A percentile compares a stretch with the other conserved stretches of the same genome.
Evolutionary conservation across 2,113 vertebrate species (phyloP).

Genomic region (Nestor notabilis): DNA sequence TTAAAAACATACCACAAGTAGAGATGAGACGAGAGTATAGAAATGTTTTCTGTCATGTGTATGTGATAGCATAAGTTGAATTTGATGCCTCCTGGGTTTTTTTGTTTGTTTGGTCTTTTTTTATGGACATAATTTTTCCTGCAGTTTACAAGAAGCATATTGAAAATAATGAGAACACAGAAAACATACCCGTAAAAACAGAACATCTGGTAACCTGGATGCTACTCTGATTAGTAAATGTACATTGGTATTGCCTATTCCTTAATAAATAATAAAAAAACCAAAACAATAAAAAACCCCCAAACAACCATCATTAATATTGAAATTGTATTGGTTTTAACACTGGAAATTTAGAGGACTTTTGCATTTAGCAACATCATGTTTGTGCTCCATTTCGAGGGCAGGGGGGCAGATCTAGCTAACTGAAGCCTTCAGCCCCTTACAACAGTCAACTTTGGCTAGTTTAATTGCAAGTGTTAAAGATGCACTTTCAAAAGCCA

Average conservation of each 20-base stretch:
- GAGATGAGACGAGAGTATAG: background rate
- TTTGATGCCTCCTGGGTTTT: background rate
- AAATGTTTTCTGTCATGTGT: background rate
- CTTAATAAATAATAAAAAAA: background rate
- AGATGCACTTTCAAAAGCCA: background rate
- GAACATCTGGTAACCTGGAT: background rate
- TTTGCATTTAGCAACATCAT: background rate
- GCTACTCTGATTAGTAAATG: background rate
- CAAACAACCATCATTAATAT: background rate
- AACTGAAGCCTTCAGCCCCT: background rate
- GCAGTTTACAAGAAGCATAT: background rate
- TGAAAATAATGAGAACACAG: background rate
- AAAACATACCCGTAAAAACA: background rate
- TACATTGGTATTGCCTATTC: background rate
- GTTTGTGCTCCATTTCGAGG: background rate
- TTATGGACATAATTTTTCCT: background rate
- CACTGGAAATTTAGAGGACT: background rate
- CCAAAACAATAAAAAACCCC: background rate
- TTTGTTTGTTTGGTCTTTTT: background rate
- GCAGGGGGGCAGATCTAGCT: background rate
- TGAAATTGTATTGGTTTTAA: background rate
- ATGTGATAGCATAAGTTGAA: background rate
- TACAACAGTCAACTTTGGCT: background rate
- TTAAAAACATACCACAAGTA: background rate
- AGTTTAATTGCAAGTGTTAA: background rate